Conservation (phyloP, 2,797 vertebrate species). For the Helarctos malayanus region DNA sequence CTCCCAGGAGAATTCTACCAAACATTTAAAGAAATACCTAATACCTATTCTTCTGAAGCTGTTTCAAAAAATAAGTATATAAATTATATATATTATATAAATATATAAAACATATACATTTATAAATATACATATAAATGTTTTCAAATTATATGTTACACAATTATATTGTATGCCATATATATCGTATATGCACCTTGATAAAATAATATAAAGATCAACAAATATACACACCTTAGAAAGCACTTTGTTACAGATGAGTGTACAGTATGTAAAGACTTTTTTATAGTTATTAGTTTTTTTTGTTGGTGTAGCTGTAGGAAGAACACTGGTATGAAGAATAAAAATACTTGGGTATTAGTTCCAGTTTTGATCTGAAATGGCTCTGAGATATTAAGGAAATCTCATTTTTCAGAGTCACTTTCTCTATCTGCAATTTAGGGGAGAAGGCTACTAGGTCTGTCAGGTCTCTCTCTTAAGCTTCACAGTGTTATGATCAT, state of each 20-base stretch:
- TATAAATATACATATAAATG: background rate
- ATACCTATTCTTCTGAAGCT: too few species aligned
- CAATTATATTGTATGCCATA: background rate
- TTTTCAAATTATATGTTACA: background rate
- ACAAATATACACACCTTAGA: background rate
- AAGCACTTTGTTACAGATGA: background rate
- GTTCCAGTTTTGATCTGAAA: background rate
- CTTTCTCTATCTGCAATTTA: background rate
- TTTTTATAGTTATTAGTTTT: background rate
- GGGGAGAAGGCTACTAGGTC: background rate
- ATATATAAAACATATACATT: background rate
- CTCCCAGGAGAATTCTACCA: too few species aligned
- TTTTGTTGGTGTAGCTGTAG: background rate
- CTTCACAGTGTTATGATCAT: background rate
- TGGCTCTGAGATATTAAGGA: background rate
- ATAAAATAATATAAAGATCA: background rate
- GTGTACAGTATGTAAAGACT: background rate
- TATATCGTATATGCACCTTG: background rate
- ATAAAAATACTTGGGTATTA: background rate
- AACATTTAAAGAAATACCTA: too few species aligned
- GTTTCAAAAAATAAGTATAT: too few species aligned
- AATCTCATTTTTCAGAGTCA: background rate
- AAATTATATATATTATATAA: background rate
- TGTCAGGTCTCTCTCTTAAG: background rate
- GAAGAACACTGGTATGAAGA: background rate